These are phyloP conservation scores for Strix uralensis DNA, from an alignment of 2,113 vertebrate genomes.

Conservation along the genomic window DNA sequence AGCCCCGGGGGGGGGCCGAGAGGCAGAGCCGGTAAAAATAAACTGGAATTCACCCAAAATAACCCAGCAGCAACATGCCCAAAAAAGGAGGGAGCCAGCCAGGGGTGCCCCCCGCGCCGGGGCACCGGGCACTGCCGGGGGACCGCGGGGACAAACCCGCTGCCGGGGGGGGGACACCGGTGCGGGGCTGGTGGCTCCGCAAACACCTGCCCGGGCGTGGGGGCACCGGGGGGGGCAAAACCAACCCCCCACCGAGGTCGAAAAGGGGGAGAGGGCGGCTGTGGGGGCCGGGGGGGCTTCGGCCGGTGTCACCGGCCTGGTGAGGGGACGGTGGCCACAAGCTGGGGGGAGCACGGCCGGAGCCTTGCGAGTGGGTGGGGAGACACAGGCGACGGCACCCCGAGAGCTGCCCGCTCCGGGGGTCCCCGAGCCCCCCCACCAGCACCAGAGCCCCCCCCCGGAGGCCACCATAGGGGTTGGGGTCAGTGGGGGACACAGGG, in stretches of 20 bases:
- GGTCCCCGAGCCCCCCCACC: background rate
- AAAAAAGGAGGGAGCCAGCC: slow-evolving; percentile 55
- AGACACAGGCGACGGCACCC: background rate
- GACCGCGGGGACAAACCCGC: too few species aligned
- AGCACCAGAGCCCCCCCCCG: background rate
- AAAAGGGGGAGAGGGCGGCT: background rate
- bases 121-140: background rate
- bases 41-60: slow-evolving; percentile 69
- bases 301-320: background rate
- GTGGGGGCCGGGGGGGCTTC: background rate
- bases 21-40: slow-evolving; percentile 64
- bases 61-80: slow-evolving; percentile 49
- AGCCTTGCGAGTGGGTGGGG: background rate
- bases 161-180: background rate
- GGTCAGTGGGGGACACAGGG: too few species aligned
- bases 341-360: background rate
- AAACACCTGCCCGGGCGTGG: background rate
- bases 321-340: background rate
- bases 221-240: background rate
- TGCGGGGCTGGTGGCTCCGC: background rate
- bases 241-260: background rate
- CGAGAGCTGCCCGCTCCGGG: too few species aligned
- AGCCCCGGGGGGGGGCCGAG: background rate
- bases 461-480: background rate
- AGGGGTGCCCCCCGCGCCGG: background rate